These are phyloP conservation scores for Phlogophora meticulosa DNA, from an alignment of 2,888 invertebrate genomes.

Conservation along the genomic window DNA sequence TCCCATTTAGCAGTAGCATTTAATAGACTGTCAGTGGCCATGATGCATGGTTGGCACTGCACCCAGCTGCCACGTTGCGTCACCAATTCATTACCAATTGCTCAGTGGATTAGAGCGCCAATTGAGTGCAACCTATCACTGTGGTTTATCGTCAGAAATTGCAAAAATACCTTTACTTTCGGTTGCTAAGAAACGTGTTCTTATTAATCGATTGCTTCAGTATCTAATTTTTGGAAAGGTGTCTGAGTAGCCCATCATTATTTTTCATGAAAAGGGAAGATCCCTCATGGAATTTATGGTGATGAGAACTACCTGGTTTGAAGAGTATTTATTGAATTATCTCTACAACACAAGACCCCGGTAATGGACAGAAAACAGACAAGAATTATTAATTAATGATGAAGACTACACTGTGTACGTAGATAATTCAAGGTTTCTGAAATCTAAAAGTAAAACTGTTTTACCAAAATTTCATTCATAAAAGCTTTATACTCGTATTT, in stretches of 20 bases:
- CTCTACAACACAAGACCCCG: background rate
- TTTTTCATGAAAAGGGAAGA: background rate
- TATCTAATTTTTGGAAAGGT: background rate
- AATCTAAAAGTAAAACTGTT: conserved; percentile 19
- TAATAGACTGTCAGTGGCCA: conserved; percentile 25
- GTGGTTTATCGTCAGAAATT: conserved; percentile 13
- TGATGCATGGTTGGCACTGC: conserved; percentile 42
- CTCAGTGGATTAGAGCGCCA: conserved; percentile 32
- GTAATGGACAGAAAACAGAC: conserved; percentile 14
- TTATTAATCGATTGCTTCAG: no score
- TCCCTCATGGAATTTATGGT: background rate
- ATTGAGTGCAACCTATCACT: conserved; percentile 15
- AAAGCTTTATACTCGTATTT: conserved; percentile 2
- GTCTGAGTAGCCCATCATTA: background rate
- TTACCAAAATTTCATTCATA: background rate
- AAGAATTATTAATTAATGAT: conserved; percentile 6
- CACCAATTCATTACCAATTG: conserved; percentile 11
- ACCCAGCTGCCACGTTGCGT: conserved; percentile 20
- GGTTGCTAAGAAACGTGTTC: background rate
- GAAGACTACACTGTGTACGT: conserved; percentile 11
- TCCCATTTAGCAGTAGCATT: conserved; percentile 36
- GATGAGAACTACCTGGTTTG: background rate
- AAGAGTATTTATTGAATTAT: background rate
- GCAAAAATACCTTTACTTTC: conserved; percentile 8
- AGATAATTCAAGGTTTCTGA: conserved; percentile 13